phyloP scores from a whole-genome alignment of 2,797 vertebrate species.

The Alcedo atthis region DNA sequence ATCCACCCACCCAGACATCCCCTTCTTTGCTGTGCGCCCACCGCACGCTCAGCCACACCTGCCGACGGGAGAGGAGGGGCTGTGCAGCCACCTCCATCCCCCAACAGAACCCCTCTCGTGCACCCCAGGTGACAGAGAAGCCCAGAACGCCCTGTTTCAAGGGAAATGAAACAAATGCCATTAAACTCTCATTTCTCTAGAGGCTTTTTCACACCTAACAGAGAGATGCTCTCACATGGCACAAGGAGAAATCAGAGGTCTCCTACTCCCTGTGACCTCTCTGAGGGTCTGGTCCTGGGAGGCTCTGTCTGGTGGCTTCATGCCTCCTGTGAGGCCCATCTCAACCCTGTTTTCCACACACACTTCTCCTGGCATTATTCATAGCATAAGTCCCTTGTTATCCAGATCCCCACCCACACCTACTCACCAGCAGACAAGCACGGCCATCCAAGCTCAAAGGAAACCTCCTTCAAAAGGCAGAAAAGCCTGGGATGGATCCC shows the following conservation, averaged over 20 bases:
- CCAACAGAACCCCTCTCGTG: background rate
- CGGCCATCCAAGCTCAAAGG: background rate
- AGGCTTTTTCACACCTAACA: background rate
- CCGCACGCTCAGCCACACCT: accelerated
- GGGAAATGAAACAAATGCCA: accelerated
- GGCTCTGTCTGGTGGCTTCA: accelerated
- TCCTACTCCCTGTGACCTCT: background rate
- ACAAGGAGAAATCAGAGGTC: background rate
- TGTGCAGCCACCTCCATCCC: accelerated
- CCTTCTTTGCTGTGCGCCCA: background rate
- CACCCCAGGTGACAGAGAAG: too few species aligned
- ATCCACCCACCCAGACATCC: accelerated
- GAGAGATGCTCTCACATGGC: accelerated
- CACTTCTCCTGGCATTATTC: background rate
- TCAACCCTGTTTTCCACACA: background rate
- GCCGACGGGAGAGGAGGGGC: background rate
- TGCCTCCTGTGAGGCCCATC: background rate
- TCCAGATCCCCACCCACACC: background rate
- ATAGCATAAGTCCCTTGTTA: background rate
- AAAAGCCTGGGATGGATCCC: background rate
- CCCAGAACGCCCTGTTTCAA: background rate
- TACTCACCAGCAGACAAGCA: background rate
- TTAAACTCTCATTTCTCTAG: background rate
- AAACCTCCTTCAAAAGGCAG: background rate
- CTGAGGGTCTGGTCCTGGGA: background rate